A percentile compares a stretch with the other conserved stretches of the same genome.
Conservation (phyloP, 1,140 invertebrate species). For the Delia radicum region DNA sequence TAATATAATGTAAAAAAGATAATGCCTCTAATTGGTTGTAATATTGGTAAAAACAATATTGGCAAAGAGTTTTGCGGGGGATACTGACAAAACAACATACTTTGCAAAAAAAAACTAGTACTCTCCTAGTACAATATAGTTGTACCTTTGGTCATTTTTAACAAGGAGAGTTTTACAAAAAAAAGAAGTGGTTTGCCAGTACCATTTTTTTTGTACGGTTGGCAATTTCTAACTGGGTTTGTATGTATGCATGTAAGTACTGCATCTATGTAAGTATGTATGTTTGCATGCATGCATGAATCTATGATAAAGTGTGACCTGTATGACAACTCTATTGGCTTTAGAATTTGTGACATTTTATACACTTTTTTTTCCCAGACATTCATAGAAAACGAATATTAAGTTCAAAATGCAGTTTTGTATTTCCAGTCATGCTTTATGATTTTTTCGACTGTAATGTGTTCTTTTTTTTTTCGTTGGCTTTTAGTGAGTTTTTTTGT, state of each 20-base stretch:
- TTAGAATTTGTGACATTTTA: slow-evolving; percentile 2
- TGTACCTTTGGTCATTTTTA: too few relatives aligned
- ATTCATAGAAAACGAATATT: background rate
- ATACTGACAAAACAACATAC: too few relatives aligned
- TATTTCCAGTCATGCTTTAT: background rate
- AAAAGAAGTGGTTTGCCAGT: too few relatives aligned
- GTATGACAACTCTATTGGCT: slow-evolving; percentile 21
- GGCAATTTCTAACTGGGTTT: background rate
- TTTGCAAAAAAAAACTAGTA: too few relatives aligned
- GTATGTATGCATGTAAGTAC: background rate
- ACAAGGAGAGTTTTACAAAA: too few relatives aligned
- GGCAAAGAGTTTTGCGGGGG: too few relatives aligned
- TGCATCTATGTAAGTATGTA: background rate
- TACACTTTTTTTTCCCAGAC: background rate
- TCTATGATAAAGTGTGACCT: slow-evolving; percentile 6
- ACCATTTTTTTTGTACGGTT: too few relatives aligned
- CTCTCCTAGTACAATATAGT: too few relatives aligned
- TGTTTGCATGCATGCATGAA: background rate
- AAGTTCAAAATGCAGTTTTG: background rate
- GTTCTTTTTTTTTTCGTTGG: background rate
- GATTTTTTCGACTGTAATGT: background rate
- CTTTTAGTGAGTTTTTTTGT: background rate
- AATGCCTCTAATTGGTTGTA: too few relatives aligned
- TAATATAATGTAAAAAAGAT: too few relatives aligned
- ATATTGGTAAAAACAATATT: too few relatives aligned